phyloP scores from a whole-genome alignment of 2,797 vertebrate genomes.

The Macropus fuliginosus region DNA sequence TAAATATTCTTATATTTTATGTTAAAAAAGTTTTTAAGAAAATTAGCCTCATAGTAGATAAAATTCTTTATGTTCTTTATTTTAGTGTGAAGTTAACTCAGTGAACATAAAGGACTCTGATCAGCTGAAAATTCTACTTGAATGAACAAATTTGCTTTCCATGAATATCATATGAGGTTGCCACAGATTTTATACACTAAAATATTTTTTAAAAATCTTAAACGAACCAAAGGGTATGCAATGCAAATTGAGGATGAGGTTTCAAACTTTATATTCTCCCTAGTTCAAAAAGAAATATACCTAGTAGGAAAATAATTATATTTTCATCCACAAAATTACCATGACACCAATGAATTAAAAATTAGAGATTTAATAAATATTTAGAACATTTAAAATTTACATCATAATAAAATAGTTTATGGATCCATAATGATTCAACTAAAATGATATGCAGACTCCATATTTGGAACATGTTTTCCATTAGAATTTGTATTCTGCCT shows the following conservation, averaged over 20 bases:
- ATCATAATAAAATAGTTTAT: neutral
- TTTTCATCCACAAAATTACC: slow-evolving; percentile 66
- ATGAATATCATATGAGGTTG: slow-evolving; percentile 72
- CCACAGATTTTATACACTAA: slow-evolving; percentile 66
- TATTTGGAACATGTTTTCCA: neutral
- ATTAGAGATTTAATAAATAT: slow-evolving; percentile 38
- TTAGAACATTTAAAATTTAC: slow-evolving; percentile 42
- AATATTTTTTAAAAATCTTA: slow-evolving; percentile 72
- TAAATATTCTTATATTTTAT: slow-evolving; percentile 41
- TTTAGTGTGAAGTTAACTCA: slow-evolving; percentile 72
- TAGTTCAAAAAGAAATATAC: slow-evolving; percentile 69
- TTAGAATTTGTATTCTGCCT: neutral
- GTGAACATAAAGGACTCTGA: slow-evolving; percentile 75
- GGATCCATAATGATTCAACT: neutral
- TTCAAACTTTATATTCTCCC: slow-evolving; percentile 65
- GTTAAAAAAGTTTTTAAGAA: slow-evolving; percentile 32
- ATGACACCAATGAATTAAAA: slow-evolving; percentile 62
- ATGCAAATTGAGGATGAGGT: slow-evolving; percentile 69
- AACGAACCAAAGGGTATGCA: slow-evolving; percentile 68
- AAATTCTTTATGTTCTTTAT: slow-evolving; percentile 74
- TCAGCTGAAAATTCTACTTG: slow-evolving; percentile 80
- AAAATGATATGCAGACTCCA: neutral
- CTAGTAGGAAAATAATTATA: slow-evolving; percentile 71
- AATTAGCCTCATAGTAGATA: slow-evolving; percentile 67
- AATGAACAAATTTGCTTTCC: slow-evolving; percentile 81